Base-by-base conservation (phyloP, 2,888 invertebrate genomes). In the Megalurothrips usitatus region DNA sequence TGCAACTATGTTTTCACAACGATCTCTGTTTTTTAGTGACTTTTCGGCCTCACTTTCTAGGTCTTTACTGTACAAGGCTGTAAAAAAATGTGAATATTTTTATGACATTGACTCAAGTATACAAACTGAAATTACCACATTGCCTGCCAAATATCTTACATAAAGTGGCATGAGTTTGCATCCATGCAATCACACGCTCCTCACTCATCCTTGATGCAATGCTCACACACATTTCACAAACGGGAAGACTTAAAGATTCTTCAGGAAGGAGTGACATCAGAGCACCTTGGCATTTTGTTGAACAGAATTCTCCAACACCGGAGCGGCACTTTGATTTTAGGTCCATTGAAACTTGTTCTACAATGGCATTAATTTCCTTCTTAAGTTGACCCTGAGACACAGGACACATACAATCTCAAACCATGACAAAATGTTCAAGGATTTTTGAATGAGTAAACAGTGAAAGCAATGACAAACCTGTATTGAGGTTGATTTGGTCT, bases 131-230 rank as follows among this genome's bases (percentile, higher is more conserved):
- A 43, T 43, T 4, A 43, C 34, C 34, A 43, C 6, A 6, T 43
- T 43, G 34, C 34, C 58, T 17, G 14, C 19, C 26, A 68, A 63
- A 43, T 43, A 6, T 43, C 68, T 26, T 75, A 75, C 68, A 23
- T 26, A 75, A 26, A 23, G 68, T 75, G n/a, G 68, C 68, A 75
- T 75, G 68, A 26, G 23, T 75, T 75, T 75, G 68, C 26, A 75
- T 3, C 68, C 68, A 75, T 10, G 23, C 12, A 12, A 75, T 75
- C 8, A 75, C 68, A 75, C 68, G 68, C 68, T 75, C 68, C 26
- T 75, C 68, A 26, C 68, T 75, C 68, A 75, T 75, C 68, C 68
- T 75, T 26, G 68, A 75, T 26, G 68, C 68, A 75, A 75, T 75
- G 12, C 26, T 75, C 1, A 75, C 68, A 75, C 68, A 75, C 68